Conservation (phyloP, 2,888 invertebrate species). For the Alviniconcha strummeri region DNA sequence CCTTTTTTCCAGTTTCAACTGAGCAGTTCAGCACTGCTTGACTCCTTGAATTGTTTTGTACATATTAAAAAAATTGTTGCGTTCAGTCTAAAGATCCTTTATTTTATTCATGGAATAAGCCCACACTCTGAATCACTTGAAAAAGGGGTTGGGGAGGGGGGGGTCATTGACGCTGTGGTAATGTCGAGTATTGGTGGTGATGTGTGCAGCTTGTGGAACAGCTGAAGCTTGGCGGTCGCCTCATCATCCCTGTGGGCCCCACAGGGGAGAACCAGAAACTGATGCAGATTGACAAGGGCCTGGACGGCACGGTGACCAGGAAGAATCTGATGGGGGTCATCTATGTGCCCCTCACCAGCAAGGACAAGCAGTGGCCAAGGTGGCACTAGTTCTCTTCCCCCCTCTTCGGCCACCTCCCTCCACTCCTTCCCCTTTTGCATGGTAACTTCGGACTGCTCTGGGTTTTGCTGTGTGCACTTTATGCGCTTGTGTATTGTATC, state of each 20-base stretch:
- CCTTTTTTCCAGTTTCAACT: no score
- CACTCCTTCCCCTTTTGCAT: neutral
- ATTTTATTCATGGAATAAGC: no score
- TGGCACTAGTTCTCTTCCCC: constrained; percentile 48
- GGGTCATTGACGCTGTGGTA: no score
- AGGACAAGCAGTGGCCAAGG: constrained; percentile 82
- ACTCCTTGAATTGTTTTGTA: no score
- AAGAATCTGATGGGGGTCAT: constrained; percentile 94
- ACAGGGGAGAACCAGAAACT: constrained; percentile 83
- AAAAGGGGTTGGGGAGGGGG: no score
- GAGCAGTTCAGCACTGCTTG: no score
- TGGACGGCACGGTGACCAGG: constrained; percentile 84
- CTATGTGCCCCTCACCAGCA: constrained; percentile 96
- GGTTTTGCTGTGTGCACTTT: neutral
- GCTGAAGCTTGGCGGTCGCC: constrained; percentile 91
- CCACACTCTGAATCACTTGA: no score
- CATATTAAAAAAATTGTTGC: no score
- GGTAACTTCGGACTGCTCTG: neutral
- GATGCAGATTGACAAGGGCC: constrained; percentile 91
- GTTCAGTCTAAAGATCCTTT: no score
- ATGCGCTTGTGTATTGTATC: neutral
- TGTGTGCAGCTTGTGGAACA: constrained; percentile 84
- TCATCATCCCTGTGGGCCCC: constrained; percentile 89
- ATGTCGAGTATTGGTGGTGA: no score
- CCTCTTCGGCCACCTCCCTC: neutral